These are phyloP conservation scores for Thalpophila matura DNA, from an alignment of 2,888 invertebrate species.

Conservation along the genomic window DNA sequence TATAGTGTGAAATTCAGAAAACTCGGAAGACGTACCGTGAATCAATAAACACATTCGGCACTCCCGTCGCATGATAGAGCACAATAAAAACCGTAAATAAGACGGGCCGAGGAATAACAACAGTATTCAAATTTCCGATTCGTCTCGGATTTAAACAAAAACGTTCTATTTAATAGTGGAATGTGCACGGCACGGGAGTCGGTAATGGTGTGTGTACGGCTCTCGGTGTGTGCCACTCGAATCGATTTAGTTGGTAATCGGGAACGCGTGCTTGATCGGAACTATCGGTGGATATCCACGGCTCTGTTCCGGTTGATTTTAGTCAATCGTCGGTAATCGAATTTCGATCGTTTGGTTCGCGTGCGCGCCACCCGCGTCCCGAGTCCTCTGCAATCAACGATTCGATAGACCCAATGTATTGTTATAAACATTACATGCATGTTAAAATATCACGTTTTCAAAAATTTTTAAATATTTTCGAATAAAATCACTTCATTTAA, in stretches of 20 bases:
- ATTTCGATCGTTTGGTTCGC: constrained; percentile 78
- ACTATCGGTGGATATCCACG: constrained; percentile 66
- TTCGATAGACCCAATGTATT: constrained; percentile 76
- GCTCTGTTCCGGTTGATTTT: constrained; percentile 81
- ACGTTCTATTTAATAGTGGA: constrained; percentile 89
- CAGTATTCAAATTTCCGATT: constrained; percentile 89
- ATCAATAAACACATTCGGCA: constrained; percentile 85
- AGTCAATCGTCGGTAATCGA: constrained; percentile 75
- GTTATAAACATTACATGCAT: constrained; percentile 71
- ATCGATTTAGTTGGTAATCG: constrained; percentile 83
- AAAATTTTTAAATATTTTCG: constrained; percentile 22
- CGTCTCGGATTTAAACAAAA: constrained; percentile 89
- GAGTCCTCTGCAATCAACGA: constrained; percentile 79
- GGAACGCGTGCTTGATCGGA: constrained; percentile 83
- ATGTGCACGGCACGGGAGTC: constrained; percentile 81
- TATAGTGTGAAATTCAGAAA: constrained; percentile 80
- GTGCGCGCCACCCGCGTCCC: constrained; percentile 71
- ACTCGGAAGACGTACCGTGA: constrained; percentile 79
- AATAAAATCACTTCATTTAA: constrained; percentile 19
- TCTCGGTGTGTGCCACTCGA: constrained; percentile 76
- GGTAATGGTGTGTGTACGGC: constrained; percentile 65
- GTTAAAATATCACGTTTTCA: constrained; percentile 60
- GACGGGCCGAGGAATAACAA: constrained; percentile 83
- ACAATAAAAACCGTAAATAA: constrained; percentile 85
- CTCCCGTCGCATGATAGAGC: constrained; percentile 85